Percentiles rank a stretch among this genome's conserved stretches.
Evolutionary conservation across 2,797 vertebrate species (phyloP).

Genomic region (Phrynocephalus forsythii): DNA sequence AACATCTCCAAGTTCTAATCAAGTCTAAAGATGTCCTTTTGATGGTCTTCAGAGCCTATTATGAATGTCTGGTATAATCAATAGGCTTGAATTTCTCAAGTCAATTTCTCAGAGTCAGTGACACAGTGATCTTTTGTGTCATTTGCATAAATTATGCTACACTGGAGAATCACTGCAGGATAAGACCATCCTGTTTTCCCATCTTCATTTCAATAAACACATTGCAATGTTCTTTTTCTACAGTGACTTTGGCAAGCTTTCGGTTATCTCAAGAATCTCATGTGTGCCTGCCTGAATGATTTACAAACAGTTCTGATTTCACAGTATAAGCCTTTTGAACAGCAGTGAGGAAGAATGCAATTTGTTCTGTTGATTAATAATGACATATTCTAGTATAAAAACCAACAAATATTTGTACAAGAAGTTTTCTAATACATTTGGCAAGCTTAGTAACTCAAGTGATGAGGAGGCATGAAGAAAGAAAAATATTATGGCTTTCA

Average conservation of each 20-base stretch:
- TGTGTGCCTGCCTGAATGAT: slow-evolving; percentile 58
- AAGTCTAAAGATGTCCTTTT: background rate
- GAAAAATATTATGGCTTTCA: background rate
- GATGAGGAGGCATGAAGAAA: background rate
- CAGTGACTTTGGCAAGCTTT: slow-evolving; percentile 11
- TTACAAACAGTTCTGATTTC: slow-evolving; percentile 60
- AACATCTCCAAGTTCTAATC: background rate
- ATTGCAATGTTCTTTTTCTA: background rate
- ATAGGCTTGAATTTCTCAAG: background rate
- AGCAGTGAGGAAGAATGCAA: slow-evolving; percentile 49
- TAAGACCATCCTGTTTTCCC: slow-evolving; percentile 14
- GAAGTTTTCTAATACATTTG: slow-evolving; percentile 41
- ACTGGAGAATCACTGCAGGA: slow-evolving; percentile 32
- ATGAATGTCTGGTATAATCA: background rate
- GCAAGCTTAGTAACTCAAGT: slow-evolving; percentile 24
- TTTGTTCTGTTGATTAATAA: slow-evolving; percentile 57
- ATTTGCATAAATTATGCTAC: no score
- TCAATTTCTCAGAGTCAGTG: no score
- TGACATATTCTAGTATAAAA: slow-evolving; percentile 51
- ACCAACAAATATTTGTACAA: slow-evolving; percentile 52
- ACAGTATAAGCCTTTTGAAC: slow-evolving; percentile 57
- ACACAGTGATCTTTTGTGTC: no score
- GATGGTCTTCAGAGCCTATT: background rate
- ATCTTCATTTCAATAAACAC: slow-evolving; percentile 15
- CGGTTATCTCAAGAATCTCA: slow-evolving; percentile 49